phyloP scores from a whole-genome alignment of 2,888 invertebrate species.

The Phania funesta region DNA sequence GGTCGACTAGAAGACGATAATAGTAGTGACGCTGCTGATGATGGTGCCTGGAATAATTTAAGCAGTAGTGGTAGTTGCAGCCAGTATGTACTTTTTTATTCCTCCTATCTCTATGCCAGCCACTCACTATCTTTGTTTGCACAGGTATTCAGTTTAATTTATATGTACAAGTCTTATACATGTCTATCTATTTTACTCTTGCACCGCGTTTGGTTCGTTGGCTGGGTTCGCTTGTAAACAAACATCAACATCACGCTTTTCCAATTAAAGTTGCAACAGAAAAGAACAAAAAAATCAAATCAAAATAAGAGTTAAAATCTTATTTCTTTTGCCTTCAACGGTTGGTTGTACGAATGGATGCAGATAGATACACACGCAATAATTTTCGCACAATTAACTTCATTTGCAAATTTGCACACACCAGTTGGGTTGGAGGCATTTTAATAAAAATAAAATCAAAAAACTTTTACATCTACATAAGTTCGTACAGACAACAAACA shows the following conservation, averaged over 20 bases:
- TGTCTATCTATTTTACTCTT: constrained; percentile 40
- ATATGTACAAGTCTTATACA: constrained; percentile 43
- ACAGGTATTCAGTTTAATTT: constrained; percentile 66
- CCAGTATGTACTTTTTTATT: not conserved
- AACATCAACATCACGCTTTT: constrained; percentile 66
- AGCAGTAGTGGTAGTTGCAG: constrained; percentile 13
- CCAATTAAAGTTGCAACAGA: constrained; percentile 63
- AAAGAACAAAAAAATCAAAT: not conserved
- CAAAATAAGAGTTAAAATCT: constrained; percentile 48
- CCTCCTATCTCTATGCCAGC: constrained; percentile 28
- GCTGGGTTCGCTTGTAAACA: constrained; percentile 54
- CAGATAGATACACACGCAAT: constrained; percentile 62
- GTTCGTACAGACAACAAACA: constrained; percentile 10
- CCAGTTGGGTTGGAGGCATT: constrained; percentile 32
- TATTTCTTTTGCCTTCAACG: constrained; percentile 16
- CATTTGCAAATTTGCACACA: constrained; percentile 66
- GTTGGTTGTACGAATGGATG: constrained; percentile 23
- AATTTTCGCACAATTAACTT: constrained; percentile 67
- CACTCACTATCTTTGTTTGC: constrained; percentile 60
- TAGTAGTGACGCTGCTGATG: constrained; percentile 3
- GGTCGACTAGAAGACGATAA: constrained; percentile 15
- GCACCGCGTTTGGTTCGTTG: constrained; percentile 20
- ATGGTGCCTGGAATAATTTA: constrained; percentile 16
- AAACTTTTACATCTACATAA: not conserved
- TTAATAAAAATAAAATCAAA: constrained; percentile 26